A percentile compares a stretch with the other conserved stretches of the same genome.
Evolutionary conservation across 1,140 invertebrate genomes (phyloP).

Genomic region (Drosophila sturtevanti): DNA sequence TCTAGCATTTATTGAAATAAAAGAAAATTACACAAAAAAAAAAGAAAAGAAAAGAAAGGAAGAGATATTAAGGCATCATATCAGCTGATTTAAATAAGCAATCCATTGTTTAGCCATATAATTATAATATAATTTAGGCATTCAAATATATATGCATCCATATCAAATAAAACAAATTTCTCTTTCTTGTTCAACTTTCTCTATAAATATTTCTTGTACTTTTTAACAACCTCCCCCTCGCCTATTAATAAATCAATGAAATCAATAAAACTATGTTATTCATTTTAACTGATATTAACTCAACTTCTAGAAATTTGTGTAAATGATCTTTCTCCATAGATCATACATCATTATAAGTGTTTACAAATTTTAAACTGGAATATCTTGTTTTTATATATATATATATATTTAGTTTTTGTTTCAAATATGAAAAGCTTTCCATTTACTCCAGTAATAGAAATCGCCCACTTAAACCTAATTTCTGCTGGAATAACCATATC

Average conservation of each 20-base stretch:
- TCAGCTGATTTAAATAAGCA: conserved; percentile 1
- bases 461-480: neutral
- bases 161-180: neutral
- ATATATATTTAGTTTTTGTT: neutral
- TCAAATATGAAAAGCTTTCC: no score
- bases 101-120: conserved; percentile 2
- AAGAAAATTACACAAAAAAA: neutral
- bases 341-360: neutral
- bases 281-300: neutral
- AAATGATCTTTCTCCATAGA: neutral
- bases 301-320: neutral
- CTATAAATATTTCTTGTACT: neutral
- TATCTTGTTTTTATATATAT: neutral
- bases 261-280: neutral
- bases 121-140: conserved; percentile 2
- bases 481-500: neutral
- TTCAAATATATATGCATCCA: conserved; percentile 3
- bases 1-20: conserved; percentile 7
- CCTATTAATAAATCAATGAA: neutral
- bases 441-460: neutral
- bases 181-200: neutral
- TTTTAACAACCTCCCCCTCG: neutral
- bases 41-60: neutral
- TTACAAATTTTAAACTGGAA: neutral
- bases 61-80: neutral